A percentile compares a stretch with the other conserved stretches of the same genome.
Evolutionary conservation across 1,140 invertebrate species (phyloP).

Genomic region (Tribolium castaneum): DNA sequence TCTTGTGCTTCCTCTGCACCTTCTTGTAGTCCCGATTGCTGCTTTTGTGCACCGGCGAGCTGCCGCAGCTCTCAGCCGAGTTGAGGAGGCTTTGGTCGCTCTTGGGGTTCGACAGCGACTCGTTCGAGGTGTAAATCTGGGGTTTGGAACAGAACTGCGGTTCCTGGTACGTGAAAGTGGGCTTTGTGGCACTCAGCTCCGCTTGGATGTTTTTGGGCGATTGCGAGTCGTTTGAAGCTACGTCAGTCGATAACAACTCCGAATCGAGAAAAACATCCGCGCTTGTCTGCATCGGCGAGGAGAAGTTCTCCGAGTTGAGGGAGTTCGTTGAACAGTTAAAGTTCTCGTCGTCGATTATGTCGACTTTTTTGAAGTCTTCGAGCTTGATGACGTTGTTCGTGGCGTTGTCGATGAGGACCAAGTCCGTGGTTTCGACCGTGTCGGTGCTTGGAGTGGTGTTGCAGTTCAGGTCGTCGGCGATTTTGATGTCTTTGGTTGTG

Average conservation of each 20-base stretch:
- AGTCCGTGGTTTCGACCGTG: constrained; percentile 52
- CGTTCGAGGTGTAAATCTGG: constrained; percentile 55
- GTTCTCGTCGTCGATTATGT: constrained; percentile 57
- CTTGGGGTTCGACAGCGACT: constrained; percentile 60
- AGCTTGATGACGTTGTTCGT: constrained; percentile 56
- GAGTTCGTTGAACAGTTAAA: constrained; percentile 62
- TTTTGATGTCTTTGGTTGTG: constrained; percentile 31
- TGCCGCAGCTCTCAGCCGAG: constrained; percentile 60
- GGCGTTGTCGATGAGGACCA: constrained; percentile 54
- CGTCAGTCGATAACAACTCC: constrained; percentile 61
- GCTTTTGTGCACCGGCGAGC: constrained; percentile 60
- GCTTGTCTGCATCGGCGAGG: constrained; percentile 64
- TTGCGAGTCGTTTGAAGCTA: constrained; percentile 62
- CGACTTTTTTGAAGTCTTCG: constrained; percentile 55
- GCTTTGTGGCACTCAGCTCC: constrained; percentile 2
- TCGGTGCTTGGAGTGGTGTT: constrained; percentile 47
- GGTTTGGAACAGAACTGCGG: constrained; percentile 38
- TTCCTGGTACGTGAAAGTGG: constrained; percentile 13
- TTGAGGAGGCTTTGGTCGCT: constrained; percentile 62
- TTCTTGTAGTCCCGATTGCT: constrained; percentile 59
- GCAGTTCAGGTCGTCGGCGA: constrained; percentile 46
- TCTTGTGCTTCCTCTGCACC: constrained; percentile 59
- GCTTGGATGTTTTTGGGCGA: constrained; percentile 60
- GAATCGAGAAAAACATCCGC: constrained; percentile 63
- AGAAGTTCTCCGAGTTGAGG: constrained; percentile 62